phyloP scores from a whole-genome alignment of 2,113 vertebrate species.

The Clupea harengus region DNA sequence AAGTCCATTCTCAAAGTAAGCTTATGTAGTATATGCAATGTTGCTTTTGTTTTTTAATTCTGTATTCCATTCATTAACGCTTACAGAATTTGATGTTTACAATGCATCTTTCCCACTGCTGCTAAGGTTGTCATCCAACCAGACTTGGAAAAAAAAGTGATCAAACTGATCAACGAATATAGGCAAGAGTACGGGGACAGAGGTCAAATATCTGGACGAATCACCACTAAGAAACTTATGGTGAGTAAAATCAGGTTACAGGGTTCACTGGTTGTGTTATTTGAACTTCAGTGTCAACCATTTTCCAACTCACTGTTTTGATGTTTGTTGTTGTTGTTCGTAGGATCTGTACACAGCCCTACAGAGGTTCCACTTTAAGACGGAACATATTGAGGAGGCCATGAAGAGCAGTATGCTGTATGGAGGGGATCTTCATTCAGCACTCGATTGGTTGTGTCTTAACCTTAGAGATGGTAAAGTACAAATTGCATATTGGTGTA shows the following conservation, averaged over 20 bases:
- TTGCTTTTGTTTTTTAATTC: background rate
- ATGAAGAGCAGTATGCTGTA: conserved; percentile 93
- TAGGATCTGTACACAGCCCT: conserved; percentile 94
- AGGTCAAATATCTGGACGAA: conserved; percentile 86
- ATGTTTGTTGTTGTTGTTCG: no score
- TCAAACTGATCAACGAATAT: conserved; percentile 89
- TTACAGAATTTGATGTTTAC: background rate
- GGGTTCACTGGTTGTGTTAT: background rate
- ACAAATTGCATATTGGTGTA: background rate
- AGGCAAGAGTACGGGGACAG: conserved; percentile 81
- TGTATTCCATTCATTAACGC: background rate
- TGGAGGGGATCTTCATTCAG: conserved; percentile 95
- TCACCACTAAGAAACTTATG: conserved; percentile 92
- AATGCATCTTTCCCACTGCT: conserved; percentile 11
- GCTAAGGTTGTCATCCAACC: conserved; percentile 85
- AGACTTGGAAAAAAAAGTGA: conserved; percentile 89
- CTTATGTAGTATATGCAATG: background rate
- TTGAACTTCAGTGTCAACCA: background rate
- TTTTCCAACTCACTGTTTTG: background rate
- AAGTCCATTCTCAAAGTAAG: conserved; percentile 89
- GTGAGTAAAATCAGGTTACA: conserved; percentile 58
- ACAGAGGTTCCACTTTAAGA: conserved; percentile 87
- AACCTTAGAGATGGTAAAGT: conserved; percentile 88
- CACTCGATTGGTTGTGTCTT: conserved; percentile 96
- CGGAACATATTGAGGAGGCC: conserved; percentile 93